Evolutionary conservation across 2,113 vertebrate species (phyloP).

Genomic region (Sturnira hondurensis): DNA sequence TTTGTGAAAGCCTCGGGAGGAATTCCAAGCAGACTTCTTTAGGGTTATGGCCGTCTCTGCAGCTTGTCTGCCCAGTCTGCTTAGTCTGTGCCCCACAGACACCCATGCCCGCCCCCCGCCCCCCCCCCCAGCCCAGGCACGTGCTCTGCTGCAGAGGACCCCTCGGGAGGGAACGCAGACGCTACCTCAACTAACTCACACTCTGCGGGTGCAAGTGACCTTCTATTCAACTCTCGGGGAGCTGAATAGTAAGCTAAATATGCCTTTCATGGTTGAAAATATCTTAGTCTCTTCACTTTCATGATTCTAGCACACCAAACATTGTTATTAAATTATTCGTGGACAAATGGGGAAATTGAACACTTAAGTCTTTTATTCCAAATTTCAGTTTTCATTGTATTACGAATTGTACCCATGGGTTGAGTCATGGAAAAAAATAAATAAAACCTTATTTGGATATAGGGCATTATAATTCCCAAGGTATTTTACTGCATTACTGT

Average conservation of each 20-base stretch:
- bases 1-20: not conserved
- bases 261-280: not conserved
- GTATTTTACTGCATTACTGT: not conserved
- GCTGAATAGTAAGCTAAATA: not conserved
- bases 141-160: too few relatives aligned
- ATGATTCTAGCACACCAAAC: not conserved
- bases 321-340: not conserved
- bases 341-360: not conserved
- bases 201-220: not conserved
- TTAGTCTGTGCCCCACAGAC: not conserved
- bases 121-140: accelerated
- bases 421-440: not conserved
- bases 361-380: not conserved
- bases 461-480: not conserved
- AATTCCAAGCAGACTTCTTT: not conserved
- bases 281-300: not conserved
- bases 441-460: not conserved
- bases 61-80: not conserved
- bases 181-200: not conserved
- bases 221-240: not conserved
- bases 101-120: accelerated
- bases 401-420: not conserved
- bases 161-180: accelerated
- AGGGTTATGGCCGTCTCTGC: not conserved
- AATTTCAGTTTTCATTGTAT: not conserved